Conservation (phyloP, 2,113 vertebrate genomes). For the Hippocampus abdominalis region DNA sequence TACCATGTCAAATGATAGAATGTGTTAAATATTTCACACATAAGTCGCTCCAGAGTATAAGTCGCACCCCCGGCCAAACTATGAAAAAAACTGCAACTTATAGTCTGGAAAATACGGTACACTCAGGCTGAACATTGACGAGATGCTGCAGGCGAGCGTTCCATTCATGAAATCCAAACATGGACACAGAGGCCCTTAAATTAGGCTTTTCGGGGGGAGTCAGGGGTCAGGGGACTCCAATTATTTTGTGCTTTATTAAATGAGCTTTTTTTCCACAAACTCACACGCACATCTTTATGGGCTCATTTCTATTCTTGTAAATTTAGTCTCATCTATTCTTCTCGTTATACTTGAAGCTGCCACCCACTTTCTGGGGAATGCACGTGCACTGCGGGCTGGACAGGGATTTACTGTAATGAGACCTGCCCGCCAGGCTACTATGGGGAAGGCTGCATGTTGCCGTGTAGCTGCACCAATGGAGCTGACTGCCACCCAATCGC, state of each 20-base stretch:
- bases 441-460: slow-evolving; percentile 81
- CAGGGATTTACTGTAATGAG: slow-evolving; percentile 92
- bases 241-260: no score
- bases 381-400: slow-evolving; percentile 88
- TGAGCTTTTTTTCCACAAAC: not conserved
- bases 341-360: slow-evolving; percentile 76
- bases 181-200: no score
- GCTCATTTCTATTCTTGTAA: slow-evolving; percentile 46
- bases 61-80: no score
- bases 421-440: slow-evolving; percentile 85
- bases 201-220: no score
- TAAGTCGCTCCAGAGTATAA: no score
- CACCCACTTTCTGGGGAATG: slow-evolving; percentile 95
- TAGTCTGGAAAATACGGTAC: no score
- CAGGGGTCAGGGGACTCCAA: no score
- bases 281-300: slow-evolving; percentile 24
- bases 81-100: no score
- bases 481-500: slow-evolving; percentile 89
- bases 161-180: not conserved
- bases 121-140: no score
- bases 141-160: no score
- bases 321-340: slow-evolving; percentile 38
- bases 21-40: no score
- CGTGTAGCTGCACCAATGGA: slow-evolving; percentile 86
- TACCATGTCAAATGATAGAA: no score